Evolutionary conservation across 2,797 vertebrate genomes (phyloP), one percentile per base, ranked within the genome.

Genomic region (Chaenodraco wilsoni): DNA sequence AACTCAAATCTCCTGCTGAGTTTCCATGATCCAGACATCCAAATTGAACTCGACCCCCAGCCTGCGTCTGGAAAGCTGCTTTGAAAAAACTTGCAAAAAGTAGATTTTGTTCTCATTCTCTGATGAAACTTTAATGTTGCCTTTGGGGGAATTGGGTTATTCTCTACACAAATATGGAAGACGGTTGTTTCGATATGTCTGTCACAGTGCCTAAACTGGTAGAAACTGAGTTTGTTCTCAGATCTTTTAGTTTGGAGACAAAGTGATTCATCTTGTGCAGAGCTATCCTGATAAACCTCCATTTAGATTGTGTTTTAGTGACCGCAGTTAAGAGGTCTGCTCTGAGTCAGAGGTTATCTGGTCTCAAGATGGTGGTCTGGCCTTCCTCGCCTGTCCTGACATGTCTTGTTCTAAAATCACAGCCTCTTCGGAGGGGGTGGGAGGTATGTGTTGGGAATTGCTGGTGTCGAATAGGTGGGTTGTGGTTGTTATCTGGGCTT

Each of bases 331-430:
- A 70, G 54, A 62, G 58, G 52, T 67, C 86, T 83, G 65, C 72
- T 69, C 40, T 46, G 69, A 70, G 70, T 84, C 85, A 69, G 67
- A 80, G 78, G 79, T 88, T 90, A 90, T 91, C 90, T 84, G 48
- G 40, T 62, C 64, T 72, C 33, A 31, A 66, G 68, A 82, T 44
- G 81, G 50, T 44, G 19, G 74, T 76, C 76, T 78, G 79, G 79
- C 14, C 59, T 72, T 62, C 23, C 82, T 80, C 15, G 60, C 67
- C 51, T 81, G 90, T 85, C 81, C 60, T 11, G 48, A 73, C 85
- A 60, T 23, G 86, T 79, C 76, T 54, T n/a, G 9, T 45, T 62
- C 41, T n/a, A 44, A 72, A 76, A 75, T 84, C 76, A 68, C 81
- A n/a, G 37, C 78, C 74, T 78, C 74, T 64, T 69, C 21, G 1